Conservation (phyloP, 2,113 vertebrate genomes). For the Cephalopterus ornatus region DNA sequence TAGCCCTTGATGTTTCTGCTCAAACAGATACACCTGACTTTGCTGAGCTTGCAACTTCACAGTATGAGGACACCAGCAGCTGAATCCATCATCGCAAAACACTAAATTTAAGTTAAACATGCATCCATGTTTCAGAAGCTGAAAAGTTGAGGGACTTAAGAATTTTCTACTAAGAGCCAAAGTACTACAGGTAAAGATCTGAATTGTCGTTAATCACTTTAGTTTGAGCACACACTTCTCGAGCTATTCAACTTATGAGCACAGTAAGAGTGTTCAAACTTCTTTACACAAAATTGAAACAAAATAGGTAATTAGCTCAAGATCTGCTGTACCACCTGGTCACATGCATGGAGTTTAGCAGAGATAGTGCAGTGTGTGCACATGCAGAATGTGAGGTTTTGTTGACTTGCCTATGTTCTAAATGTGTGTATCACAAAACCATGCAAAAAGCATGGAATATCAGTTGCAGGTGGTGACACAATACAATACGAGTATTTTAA, state of each 20-base stretch:
- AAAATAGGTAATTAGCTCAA: not conserved
- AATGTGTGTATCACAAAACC: not conserved
- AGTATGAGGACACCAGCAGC: not conserved
- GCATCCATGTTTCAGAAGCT: not conserved
- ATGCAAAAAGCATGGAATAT: not conserved
- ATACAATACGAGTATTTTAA: not conserved
- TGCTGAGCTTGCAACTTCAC: not conserved
- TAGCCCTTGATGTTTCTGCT: not conserved
- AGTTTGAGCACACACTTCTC: not conserved
- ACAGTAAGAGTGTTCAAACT: not conserved
- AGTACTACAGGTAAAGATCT: not conserved
- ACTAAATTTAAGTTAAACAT: not conserved
- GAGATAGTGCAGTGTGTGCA: not conserved
- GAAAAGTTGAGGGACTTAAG: not conserved
- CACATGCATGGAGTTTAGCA: not conserved
- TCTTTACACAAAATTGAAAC: not conserved
- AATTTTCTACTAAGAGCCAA: not conserved
- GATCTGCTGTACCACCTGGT: not conserved
- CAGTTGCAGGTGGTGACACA: not conserved
- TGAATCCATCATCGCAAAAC: not conserved
- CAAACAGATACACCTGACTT: not conserved
- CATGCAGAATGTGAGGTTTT: not conserved
- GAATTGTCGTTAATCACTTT: not conserved
- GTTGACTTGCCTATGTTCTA: not conserved
- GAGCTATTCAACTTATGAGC: not conserved